phyloP scores from a whole-genome alignment of 92 coral and sea anemone species.

The Anthopleura xanthogrammica region DNA sequence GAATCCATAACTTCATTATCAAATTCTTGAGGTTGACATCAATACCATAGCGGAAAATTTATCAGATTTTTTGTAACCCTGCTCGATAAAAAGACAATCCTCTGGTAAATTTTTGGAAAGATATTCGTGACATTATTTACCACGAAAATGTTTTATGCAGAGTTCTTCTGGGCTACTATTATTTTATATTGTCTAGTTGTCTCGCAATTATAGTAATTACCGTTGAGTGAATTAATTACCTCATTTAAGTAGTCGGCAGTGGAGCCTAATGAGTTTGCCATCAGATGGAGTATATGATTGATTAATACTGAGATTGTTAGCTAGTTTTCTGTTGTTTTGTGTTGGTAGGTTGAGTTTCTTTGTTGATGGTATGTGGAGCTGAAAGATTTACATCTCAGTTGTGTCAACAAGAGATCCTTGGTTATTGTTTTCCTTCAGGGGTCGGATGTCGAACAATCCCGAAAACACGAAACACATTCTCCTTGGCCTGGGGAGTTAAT shows the following conservation, averaged over 20 bases:
- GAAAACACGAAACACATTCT: not conserved
- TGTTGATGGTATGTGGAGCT: conserved; percentile 1
- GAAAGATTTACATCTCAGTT: not conserved
- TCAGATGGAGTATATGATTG: not conserved
- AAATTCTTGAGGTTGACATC: not conserved
- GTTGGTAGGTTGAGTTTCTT: not conserved
- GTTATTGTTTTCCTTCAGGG: not conserved
- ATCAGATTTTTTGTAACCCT: not conserved
- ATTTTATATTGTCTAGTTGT: not conserved
- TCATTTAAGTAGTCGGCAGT: not conserved
- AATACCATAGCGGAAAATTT: not conserved
- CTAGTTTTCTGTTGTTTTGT: not conserved
- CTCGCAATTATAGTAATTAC: not conserved
- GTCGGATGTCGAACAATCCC: not conserved
- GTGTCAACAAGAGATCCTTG: not conserved
- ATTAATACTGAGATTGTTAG: not conserved
- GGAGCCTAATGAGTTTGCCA: not conserved
- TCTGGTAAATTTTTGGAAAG: not conserved
- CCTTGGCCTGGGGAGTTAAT: not conserved
- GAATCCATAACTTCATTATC: not conserved
- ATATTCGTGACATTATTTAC: not conserved
- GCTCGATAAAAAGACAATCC: not conserved
- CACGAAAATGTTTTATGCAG: not conserved
- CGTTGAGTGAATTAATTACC: not conserved
- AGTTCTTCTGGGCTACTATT: not conserved